Evolutionary conservation across 1,140 invertebrate species (phyloP).

Genomic region (Saccostrea glomerata): DNA sequence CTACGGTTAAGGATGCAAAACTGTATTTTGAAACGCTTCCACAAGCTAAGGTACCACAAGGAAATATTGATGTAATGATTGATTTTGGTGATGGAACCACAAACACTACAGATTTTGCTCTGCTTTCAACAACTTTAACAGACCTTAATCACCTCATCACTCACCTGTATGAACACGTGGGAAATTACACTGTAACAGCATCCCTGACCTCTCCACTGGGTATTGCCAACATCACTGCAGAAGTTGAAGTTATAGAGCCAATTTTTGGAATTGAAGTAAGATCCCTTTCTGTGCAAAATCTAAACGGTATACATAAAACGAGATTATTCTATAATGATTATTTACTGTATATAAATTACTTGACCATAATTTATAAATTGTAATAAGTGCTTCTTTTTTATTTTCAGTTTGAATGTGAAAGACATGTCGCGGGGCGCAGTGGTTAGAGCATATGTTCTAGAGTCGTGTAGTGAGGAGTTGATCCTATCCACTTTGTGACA

Average conservation of each 20-base stretch:
- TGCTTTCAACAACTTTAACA: background rate
- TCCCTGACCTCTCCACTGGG: background rate
- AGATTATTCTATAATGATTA: too few relatives aligned
- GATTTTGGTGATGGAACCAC: slow-evolving; percentile 4
- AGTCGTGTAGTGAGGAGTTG: too few relatives aligned
- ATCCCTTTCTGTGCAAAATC: background rate
- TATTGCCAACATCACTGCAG: background rate
- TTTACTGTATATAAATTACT: background rate
- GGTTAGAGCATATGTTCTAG: too few relatives aligned
- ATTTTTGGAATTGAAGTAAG: slow-evolving; percentile 14
- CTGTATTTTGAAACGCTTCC: background rate
- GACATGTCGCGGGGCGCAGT: too few relatives aligned
- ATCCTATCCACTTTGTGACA: too few relatives aligned
- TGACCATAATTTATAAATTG: background rate
- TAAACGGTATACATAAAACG: too few relatives aligned
- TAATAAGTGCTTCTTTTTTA: background rate
- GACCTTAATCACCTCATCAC: background rate
- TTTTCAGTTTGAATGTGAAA: slow-evolving; percentile 23
- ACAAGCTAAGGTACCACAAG: background rate
- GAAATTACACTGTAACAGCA: slow-evolving; percentile 11
- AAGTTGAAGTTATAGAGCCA: slow-evolving; percentile 12
- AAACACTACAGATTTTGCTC: background rate
- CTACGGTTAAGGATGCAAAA: background rate
- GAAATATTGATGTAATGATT: background rate
- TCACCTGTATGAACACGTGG: background rate